These are phyloP conservation scores for Xestobium rufovillosum DNA, from an alignment of 2,888 invertebrate species.

Conservation along the genomic window DNA sequence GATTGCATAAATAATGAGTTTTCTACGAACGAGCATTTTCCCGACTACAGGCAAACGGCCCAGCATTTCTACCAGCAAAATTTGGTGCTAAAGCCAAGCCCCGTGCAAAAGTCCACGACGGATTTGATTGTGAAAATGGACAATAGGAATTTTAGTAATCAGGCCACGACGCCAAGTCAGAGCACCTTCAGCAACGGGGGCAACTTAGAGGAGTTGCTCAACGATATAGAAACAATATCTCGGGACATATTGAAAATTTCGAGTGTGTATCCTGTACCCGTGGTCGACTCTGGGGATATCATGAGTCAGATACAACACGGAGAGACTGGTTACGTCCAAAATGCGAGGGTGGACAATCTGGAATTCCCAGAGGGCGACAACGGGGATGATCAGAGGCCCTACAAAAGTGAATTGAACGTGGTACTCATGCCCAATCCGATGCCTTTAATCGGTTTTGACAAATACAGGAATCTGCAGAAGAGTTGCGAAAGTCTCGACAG, in stretches of 20 bases:
- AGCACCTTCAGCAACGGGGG: constrained; percentile 44
- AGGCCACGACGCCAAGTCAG: constrained; percentile 29
- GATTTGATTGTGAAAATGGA: constrained; percentile 41
- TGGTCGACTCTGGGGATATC: constrained; percentile 32
- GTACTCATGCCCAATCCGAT: constrained; percentile 43
- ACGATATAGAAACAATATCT: constrained; percentile 58
- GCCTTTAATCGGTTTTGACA: constrained; percentile 42
- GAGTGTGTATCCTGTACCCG: constrained; percentile 13
- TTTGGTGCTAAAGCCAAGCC: constrained; percentile 24
- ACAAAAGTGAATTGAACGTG: constrained; percentile 41
- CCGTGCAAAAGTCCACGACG: constrained; percentile 33
- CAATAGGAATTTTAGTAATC: constrained; percentile 33
- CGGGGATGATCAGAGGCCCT: constrained; percentile 30
- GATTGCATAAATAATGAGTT: constrained; percentile 28
- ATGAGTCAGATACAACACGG: constrained; percentile 15
- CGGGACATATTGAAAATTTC: constrained; percentile 37
- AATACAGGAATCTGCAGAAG: constrained; percentile 38
- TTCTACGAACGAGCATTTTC: neutral
- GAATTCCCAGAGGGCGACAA: constrained; percentile 13
- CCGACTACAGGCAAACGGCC: neutral
- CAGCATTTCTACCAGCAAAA: constrained; percentile 1
- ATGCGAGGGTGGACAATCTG: constrained; percentile 14
- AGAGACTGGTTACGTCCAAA: constrained; percentile 20
- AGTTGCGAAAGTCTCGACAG: constrained; percentile 37
- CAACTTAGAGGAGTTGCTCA: constrained; percentile 60